Percentiles rank a stretch among this genome's conserved stretches.
phyloP scores from a whole-genome alignment of 2,113 vertebrate genomes.

The Tapirus terrestris region DNA sequence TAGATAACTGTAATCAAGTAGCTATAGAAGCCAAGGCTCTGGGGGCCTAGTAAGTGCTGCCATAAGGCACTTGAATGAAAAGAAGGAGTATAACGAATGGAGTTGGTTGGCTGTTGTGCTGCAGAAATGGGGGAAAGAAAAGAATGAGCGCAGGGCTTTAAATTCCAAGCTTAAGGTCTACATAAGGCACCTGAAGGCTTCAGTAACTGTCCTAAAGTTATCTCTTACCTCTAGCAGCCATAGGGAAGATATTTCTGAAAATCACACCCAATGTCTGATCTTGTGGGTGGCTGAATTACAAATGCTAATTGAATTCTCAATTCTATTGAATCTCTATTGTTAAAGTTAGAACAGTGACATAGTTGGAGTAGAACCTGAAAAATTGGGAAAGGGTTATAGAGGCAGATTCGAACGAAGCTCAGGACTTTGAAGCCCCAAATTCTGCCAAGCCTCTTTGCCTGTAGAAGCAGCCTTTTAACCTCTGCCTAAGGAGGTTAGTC shows the following conservation, averaged over 20 bases:
- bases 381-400: not conserved
- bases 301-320: not conserved
- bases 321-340: not conserved
- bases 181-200: not conserved
- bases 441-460: not conserved
- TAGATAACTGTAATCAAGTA: not conserved
- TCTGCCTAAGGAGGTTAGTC: not conserved
- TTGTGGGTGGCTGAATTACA: not conserved
- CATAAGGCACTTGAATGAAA: not conserved
- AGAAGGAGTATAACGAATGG: not conserved
- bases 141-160: not conserved
- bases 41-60: not conserved
- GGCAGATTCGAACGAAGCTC: not conserved
- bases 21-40: not conserved
- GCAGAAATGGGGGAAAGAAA: not conserved
- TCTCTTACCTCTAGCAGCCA: not conserved
- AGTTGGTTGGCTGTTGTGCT: not conserved
- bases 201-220: not conserved
- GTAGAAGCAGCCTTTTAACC: not conserved
- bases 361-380: not conserved
- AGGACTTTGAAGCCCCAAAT: not conserved
- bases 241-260: not conserved
- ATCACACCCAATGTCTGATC: not conserved
- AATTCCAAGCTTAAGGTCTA: not conserved
- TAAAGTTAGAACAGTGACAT: not conserved